phyloP scores from a whole-genome alignment of 2,888 invertebrate species.

The Apodemia mormo region DNA sequence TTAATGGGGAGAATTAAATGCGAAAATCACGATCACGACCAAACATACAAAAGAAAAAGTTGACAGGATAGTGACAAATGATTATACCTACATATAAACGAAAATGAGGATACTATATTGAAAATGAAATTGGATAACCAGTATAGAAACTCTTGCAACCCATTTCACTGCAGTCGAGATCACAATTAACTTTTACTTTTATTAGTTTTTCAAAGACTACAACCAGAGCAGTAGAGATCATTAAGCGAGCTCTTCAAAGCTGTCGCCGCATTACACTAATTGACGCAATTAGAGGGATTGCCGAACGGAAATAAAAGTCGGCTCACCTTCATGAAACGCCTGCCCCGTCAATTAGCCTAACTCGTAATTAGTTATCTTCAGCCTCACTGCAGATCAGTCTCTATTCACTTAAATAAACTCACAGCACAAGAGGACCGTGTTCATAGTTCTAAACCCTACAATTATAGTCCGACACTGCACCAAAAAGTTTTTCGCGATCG shows the following conservation, averaged over 20 bases:
- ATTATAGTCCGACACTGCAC: slow-evolving; percentile 56
- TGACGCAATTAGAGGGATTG: slow-evolving; percentile 81
- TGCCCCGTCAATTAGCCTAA: slow-evolving; percentile 77
- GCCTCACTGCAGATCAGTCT: slow-evolving; percentile 61
- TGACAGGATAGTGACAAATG: too few relatives aligned
- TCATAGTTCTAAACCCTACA: slow-evolving; percentile 52
- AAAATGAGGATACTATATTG: background rate
- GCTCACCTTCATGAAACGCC: slow-evolving; percentile 81
- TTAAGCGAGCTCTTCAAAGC: slow-evolving; percentile 76
- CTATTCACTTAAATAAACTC: slow-evolving; percentile 58
- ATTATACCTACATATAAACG: background rate
- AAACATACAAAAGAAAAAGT: too few relatives aligned
- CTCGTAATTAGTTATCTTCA: slow-evolving; percentile 74
- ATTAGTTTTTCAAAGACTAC: slow-evolving; percentile 60
- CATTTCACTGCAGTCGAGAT: slow-evolving; percentile 27
- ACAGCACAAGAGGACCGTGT: slow-evolving; percentile 62
- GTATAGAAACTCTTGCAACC: background rate
- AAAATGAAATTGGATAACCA: background rate
- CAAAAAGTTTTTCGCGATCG: slow-evolving; percentile 78
- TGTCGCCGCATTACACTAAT: slow-evolving; percentile 82
- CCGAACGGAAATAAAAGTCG: slow-evolving; percentile 81
- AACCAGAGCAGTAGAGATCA: slow-evolving; percentile 58
- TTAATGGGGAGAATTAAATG: too few relatives aligned
- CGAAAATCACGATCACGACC: too few relatives aligned
- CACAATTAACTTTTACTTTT: slow-evolving; percentile 41